Percentiles rank a stretch among this genome's conserved stretches.
phyloP scores from a whole-genome alignment of 1,140 invertebrate genomes.

The Spodoptera frugiperda region DNA sequence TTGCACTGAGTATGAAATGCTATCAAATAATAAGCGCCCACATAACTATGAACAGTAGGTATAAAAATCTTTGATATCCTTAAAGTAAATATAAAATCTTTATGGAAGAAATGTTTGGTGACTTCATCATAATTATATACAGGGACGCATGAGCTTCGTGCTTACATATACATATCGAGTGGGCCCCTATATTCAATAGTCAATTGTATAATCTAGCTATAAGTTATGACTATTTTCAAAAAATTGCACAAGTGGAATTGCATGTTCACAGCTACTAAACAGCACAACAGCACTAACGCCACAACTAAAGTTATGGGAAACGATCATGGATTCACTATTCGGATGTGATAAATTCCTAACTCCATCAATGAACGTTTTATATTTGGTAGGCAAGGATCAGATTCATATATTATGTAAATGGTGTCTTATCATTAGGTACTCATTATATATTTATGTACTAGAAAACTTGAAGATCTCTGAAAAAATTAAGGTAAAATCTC shows the following conservation, averaged over 20 bases:
- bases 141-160: slow-evolving; percentile 75
- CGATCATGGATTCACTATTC: slow-evolving; percentile 71
- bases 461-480: slow-evolving; percentile 80
- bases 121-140: slow-evolving; percentile 60
- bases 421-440: slow-evolving; percentile 77
- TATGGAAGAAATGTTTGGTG: slow-evolving; percentile 82
- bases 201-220: slow-evolving; percentile 85
- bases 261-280: slow-evolving; percentile 84
- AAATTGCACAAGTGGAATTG: slow-evolving; percentile 85
- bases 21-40: slow-evolving; percentile 87
- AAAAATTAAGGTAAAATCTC: slow-evolving; percentile 79
- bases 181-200: slow-evolving; percentile 85
- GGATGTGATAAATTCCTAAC: slow-evolving; percentile 66
- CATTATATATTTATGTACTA: slow-evolving; percentile 75
- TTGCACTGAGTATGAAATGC: slow-evolving; percentile 88
- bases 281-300: slow-evolving; percentile 80
- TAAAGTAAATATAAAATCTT: slow-evolving; percentile 84
- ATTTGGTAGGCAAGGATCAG: slow-evolving; percentile 74
- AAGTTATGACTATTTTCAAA: slow-evolving; percentile 84
- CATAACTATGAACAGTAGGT: slow-evolving; percentile 64
- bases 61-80: slow-evolving; percentile 81
- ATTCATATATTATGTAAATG: slow-evolving; percentile 68
- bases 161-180: slow-evolving; percentile 66
- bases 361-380: slow-evolving; percentile 63
- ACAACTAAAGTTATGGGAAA: slow-evolving; percentile 73